Evolutionary conservation across 2,888 invertebrate genomes (phyloP).

Genomic region (Campopleginae sp.): DNA sequence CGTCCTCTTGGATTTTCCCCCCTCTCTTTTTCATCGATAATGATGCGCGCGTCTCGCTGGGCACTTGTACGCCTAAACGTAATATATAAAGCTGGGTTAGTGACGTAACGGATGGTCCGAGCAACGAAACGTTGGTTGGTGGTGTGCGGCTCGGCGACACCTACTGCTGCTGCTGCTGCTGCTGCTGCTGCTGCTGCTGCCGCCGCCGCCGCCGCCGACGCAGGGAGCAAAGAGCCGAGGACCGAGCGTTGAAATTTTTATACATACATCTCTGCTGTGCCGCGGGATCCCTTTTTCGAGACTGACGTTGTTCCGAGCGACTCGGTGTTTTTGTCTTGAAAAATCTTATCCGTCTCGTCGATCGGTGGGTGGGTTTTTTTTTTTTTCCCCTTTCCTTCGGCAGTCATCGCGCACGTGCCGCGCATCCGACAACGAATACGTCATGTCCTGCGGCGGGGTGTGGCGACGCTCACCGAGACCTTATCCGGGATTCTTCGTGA

Average conservation of each 20-base stretch:
- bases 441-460: constrained; percentile 60
- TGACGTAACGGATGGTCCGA: constrained; percentile 50
- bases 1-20: not conserved
- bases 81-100: constrained; percentile 33
- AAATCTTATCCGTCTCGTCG: not conserved
- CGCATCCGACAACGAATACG: constrained; percentile 55
- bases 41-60: not conserved
- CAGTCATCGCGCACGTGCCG: constrained; percentile 61
- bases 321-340: not conserved
- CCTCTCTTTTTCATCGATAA: constrained; percentile 17
- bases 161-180: too few species aligned
- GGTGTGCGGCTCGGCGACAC: constrained; percentile 29
- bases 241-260: constrained; percentile 37
- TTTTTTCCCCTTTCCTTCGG: too few species aligned
- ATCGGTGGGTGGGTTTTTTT: not conserved
- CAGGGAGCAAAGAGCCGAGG: constrained; percentile 8
- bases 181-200: too few species aligned
- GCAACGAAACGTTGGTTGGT: constrained; percentile 1
- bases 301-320: constrained; percentile 10
- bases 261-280: constrained; percentile 6
- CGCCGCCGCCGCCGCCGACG: too few species aligned
- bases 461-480: constrained; percentile 54
- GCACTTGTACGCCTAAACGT: not conserved
- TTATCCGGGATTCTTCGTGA: constrained; percentile 49
- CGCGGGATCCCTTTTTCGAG: not conserved